Evolutionary conservation across 2,113 vertebrate species (phyloP).

Genomic region (Daboia siamensis): DNA sequence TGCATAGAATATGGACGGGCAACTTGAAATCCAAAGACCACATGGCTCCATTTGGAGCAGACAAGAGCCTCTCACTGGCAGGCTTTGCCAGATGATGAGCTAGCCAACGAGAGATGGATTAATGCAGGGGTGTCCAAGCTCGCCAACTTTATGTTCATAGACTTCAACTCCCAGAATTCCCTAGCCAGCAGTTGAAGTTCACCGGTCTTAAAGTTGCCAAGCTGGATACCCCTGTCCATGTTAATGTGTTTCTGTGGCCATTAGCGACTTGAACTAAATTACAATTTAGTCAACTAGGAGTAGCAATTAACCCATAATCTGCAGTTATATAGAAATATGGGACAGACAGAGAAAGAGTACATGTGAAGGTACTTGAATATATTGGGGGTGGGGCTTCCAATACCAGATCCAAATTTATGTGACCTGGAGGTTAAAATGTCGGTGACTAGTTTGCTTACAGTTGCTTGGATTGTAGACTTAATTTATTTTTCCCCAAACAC

Average conservation of each 20-base stretch:
- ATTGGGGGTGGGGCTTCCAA: not conserved
- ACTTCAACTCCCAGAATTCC: not conserved
- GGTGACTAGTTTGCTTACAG: not conserved
- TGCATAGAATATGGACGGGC: not conserved
- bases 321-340: not conserved
- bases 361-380: not conserved
- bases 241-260: too few relatives aligned
- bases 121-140: not conserved
- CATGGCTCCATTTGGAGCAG: not conserved
- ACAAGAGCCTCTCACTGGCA: not conserved
- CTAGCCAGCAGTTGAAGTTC: not conserved
- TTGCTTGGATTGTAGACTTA: not conserved
- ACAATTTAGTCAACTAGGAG: not conserved
- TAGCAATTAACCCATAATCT: not conserved
- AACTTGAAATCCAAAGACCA: not conserved
- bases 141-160: not conserved
- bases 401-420: not conserved
- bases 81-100: not conserved
- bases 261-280: not conserved
- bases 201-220: not conserved
- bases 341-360: not conserved
- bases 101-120: not conserved
- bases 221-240: not conserved
- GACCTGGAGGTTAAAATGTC: not conserved
- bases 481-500: conserved; percentile 28